Conservation (phyloP, 2,797 vertebrate species). For the Labroides dimidiatus region DNA sequence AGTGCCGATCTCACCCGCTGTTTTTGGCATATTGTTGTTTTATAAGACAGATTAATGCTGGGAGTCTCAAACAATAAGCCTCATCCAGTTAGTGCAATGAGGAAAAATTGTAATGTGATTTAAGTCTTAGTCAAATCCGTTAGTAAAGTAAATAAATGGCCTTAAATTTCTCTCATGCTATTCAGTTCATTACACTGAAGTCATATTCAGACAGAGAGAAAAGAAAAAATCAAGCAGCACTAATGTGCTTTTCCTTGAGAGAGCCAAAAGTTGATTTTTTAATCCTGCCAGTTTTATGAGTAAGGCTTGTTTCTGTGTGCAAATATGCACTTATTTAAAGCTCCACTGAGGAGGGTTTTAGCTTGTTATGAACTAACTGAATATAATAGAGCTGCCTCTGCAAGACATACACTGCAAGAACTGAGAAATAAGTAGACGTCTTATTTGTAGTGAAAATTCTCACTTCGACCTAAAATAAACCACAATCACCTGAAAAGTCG, state of each 20-base stretch:
- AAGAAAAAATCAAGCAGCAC: conserved; percentile 36
- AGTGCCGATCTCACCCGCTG: conserved; percentile 22
- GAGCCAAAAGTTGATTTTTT: conserved; percentile 41
- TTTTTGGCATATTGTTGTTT: conserved; percentile 56
- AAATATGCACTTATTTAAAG: conserved; percentile 4
- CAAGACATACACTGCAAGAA: no score
- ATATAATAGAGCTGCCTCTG: no score
- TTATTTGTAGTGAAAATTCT: no score
- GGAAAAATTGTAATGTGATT: conserved; percentile 40
- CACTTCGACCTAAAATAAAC: no score
- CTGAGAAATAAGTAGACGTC: no score
- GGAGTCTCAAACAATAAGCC: conserved; percentile 40
- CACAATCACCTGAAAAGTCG: no score
- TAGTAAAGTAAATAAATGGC: conserved; percentile 50
- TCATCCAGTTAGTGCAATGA: conserved; percentile 57
- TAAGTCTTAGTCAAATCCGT: conserved; percentile 38
- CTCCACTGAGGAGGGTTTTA: no score
- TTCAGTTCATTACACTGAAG: conserved; percentile 48
- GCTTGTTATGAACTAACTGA: no score
- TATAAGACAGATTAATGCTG: conserved; percentile 44
- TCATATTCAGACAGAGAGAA: conserved; percentile 11
- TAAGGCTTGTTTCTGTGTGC: neutral
- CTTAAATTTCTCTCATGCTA: conserved; percentile 37
- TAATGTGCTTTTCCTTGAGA: conserved; percentile 49
- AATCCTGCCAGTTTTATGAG: conserved; percentile 14